phyloP scores from a whole-genome alignment of 2,888 invertebrate genomes.

The Lasiommata megera region DNA sequence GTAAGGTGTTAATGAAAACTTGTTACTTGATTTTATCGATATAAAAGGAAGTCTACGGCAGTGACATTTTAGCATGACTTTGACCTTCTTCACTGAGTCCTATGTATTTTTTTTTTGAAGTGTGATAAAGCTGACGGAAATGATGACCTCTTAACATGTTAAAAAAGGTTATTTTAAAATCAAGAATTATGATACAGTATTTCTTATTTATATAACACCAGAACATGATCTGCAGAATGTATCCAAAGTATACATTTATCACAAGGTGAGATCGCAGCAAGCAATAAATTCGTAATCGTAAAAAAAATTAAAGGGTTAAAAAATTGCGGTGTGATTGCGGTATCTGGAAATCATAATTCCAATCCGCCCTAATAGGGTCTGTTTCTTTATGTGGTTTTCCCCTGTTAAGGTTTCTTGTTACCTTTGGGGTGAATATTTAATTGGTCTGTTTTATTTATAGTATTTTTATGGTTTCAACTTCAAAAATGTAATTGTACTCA shows the following conservation, averaged over 20 bases:
- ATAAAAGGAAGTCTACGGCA: too few relatives aligned
- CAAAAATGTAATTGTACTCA: neutral
- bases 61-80: too few relatives aligned
- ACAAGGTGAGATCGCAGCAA: neutral
- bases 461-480: neutral
- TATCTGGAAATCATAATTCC: neutral
- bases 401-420: conserved; percentile 1
- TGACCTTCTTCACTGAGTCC: too few relatives aligned
- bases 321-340: neutral
- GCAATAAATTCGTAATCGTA: neutral
- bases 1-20: too few relatives aligned
- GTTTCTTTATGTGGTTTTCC: conserved; percentile 10
- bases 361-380: conserved; percentile 5
- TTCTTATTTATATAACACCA: too few relatives aligned
- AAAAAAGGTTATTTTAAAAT: too few relatives aligned
- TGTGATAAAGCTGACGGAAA: too few relatives aligned
- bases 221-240: too few relatives aligned
- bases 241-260: conserved; percentile 15
- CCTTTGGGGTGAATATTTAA: conserved; percentile 4
- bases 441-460: neutral
- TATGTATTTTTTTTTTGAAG: too few relatives aligned
- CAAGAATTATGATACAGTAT: too few relatives aligned
- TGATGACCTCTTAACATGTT: too few relatives aligned
- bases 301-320: neutral
- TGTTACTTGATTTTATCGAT: too few relatives aligned